Evolutionary conservation across 2,113 vertebrate genomes (phyloP).

Genomic region (Willisornis vidua): DNA sequence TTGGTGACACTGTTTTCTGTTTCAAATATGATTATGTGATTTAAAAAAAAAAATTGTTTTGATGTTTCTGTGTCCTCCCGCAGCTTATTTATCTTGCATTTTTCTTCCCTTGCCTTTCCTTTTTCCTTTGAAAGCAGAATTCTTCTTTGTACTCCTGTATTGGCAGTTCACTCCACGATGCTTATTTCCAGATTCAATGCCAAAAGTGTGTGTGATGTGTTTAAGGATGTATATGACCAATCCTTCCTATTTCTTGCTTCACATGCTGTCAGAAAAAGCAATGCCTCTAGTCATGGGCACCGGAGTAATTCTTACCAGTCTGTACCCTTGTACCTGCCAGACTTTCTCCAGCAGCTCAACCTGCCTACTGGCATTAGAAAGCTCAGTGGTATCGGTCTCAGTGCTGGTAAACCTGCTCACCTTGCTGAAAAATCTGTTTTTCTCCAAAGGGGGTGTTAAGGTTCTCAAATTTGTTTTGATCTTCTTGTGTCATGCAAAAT

Average conservation of each 20-base stretch:
- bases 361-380: neutral
- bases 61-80: neutral
- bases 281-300: neutral
- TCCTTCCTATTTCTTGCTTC: neutral
- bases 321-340: neutral
- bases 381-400: neutral
- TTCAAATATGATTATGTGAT: neutral
- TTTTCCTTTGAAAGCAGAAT: neutral
- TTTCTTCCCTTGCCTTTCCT: neutral
- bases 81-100: neutral
- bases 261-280: neutral
- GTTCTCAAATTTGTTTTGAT: neutral
- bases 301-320: neutral
- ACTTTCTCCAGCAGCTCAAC: neutral
- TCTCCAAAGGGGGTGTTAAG: neutral
- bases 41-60: neutral
- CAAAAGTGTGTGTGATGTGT: neutral
- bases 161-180: neutral
- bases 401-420: neutral
- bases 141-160: neutral
- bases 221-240: neutral
- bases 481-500: neutral
- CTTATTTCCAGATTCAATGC: neutral
- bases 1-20: neutral
- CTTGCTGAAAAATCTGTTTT: neutral